Conservation (phyloP, 2,888 invertebrate genomes). For the Pyrrhia umbra region DNA sequence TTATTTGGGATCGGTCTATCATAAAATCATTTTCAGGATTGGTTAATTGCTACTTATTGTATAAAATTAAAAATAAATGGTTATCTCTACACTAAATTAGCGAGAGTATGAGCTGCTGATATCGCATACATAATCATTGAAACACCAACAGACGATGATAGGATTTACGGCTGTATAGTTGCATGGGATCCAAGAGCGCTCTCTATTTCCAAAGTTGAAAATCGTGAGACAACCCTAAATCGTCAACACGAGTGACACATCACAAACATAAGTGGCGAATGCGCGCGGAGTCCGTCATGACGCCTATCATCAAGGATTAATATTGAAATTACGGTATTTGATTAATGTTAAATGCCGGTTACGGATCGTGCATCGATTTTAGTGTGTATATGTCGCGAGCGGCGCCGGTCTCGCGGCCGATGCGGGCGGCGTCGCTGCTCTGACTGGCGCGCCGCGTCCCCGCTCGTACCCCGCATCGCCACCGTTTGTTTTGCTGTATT, state of each 20-base stretch:
- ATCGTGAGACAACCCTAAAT: slow-evolving; percentile 70
- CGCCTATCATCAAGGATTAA: slow-evolving; percentile 75
- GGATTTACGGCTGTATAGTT: slow-evolving; percentile 56
- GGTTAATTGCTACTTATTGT: slow-evolving; percentile 21
- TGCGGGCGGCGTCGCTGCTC: slow-evolving; percentile 86
- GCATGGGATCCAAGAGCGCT: slow-evolving; percentile 67
- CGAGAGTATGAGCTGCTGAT: slow-evolving; percentile 48
- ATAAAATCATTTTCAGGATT: no score
- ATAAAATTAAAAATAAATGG: slow-evolving; percentile 37
- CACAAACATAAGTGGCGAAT: slow-evolving; percentile 75
- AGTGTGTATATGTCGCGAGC: slow-evolving; percentile 85
- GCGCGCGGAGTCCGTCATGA: slow-evolving; percentile 76
- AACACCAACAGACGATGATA: slow-evolving; percentile 58
- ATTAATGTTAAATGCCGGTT: slow-evolving; percentile 81
- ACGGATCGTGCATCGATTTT: slow-evolving; percentile 90
- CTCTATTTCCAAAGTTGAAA: slow-evolving; percentile 68
- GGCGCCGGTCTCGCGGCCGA: slow-evolving; percentile 83
- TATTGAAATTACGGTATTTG: slow-evolving; percentile 79
- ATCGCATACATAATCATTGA: slow-evolving; percentile 58
- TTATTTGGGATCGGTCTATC: no score
- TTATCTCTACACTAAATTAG: slow-evolving; percentile 48
- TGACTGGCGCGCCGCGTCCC: slow-evolving; percentile 85
- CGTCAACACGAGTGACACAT: slow-evolving; percentile 73
- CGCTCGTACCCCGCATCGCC: slow-evolving; percentile 82
- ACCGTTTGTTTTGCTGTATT: slow-evolving; percentile 90